Evolutionary conservation across 2,113 vertebrate genomes (phyloP), one percentile per base, ranked within the genome.

Genomic region (Prolemur simus): DNA sequence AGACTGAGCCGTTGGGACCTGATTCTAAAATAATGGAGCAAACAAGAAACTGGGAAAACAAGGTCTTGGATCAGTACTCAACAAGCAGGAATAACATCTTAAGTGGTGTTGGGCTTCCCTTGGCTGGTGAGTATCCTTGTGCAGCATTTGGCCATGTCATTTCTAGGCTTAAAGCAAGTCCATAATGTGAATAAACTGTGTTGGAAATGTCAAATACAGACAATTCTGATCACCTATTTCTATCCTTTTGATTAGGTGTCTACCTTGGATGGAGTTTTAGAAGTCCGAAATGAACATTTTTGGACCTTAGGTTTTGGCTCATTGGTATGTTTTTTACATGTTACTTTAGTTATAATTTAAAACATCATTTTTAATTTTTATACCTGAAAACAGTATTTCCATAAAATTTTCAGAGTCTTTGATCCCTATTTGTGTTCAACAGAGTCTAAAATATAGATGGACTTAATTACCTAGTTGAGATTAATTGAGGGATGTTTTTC

Each of bases 211-310:
- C 39, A 66, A 39, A 34, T 81, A 45, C 37, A 69, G 17, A 80
- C 14, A 86, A 42, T 52, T 14, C 34, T 71, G 29, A 64, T 83
- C 15, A 76, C 29, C 37, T 91, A 5, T 83, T 82, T 87, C 63
- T 97, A 0, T 97, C 27, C 92, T 92, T 90, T 95, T 69, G 91
- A 95, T 93, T 97, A 99, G 99, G 99, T 99, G 87, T 99, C 99
- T 18, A 99, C 99, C 86, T 98, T 99, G 98, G 99, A 99, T 96
- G 99, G 99, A 0, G 99, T 99, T 66, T 98, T 99, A 94, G 99
- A 99, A 98, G 99, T 99, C 80, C 98, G 99, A 56, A 99, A 99
- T 85, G 99, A 99, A 83, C 99, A 99, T 97, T 99, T 99, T 98
- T 99, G 99, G 99, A 99, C 99, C 0, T 98, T 99, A 20, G 99